Conservation (phyloP, 2,797 vertebrate species). For the Acanthurus lineatus region DNA sequence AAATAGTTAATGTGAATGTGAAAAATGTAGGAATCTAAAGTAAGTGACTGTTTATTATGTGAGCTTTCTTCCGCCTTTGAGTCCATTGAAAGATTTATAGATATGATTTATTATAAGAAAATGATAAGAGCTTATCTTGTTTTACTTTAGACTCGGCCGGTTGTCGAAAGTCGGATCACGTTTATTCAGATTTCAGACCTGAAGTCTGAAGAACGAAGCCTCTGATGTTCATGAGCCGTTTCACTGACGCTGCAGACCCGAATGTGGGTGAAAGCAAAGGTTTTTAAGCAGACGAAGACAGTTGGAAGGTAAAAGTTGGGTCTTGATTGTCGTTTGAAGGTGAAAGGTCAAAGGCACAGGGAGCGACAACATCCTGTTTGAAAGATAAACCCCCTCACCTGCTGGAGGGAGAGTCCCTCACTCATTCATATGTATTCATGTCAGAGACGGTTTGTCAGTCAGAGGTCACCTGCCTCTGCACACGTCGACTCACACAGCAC, state of each 20-base stretch:
- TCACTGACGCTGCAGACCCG: no score
- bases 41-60: neutral
- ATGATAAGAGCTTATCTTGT: neutral
- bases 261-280: neutral
- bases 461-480: neutral
- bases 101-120: neutral
- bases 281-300: neutral
- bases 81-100: no score
- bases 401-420: conserved; percentile 12
- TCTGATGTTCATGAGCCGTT: no score
- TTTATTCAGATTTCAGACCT: no score
- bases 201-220: no score
- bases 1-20: no score
- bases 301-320: neutral
- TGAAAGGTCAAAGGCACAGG: conserved; percentile 28
- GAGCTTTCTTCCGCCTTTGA: neutral
- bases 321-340: neutral
- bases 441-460: neutral
- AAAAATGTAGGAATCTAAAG: no score
- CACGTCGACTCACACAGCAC: neutral
- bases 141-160: neutral
- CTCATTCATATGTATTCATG: neutral
- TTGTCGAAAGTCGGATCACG: no score
- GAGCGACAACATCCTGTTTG: neutral
- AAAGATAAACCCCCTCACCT: conserved; percentile 29